Base-by-base conservation (phyloP, 2,113 vertebrate species). In the Leuciscus idus region DNA sequence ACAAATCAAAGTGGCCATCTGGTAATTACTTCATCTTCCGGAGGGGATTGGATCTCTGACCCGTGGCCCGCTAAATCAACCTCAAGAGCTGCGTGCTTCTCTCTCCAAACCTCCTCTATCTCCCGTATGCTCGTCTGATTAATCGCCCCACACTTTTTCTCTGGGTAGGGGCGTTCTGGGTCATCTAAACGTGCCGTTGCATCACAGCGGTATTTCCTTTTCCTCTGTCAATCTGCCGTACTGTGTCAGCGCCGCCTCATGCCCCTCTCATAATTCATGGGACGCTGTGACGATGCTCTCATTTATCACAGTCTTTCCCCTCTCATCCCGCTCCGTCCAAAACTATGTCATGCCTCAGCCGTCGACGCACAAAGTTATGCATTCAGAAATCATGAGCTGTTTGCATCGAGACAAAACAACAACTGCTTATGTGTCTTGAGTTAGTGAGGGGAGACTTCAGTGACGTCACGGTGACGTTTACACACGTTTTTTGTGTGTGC, bases 121-220 rank as follows among this genome's bases (percentile, higher is more conserved):
- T 91, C 90, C 92, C 91, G 91, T 90, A 91, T 88, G 86, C 87
- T 21, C 52, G 11, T 74, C 75, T 92, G 92, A 94, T 94, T 94
- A 93, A 93, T 94, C 88, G 85, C 87, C 83, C 90, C 87, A 84
- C 39, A 83, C 70, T 80, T 68, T 83, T 83, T 76, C 46, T 48
- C 76, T 61, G 68, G 87, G 92, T 73, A 72, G 86, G 90, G 85
- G 62, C 78, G 84, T 66, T 66, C 68, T 64, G 86, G 90, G 92
- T 93, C 92, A 91, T 88, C 92, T 89, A 91, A 93, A 93, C 90
- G 93, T 84, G 81, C 86, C 86, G 64, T 90, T 92, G 86, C 89
- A 57, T 76, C 86, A 9, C 46, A 74, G 89, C 91, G 86, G 91
- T 92, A 89, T 93, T 93, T 92, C 91, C 92, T 90, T 89, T 89